Evolutionary conservation across 2,797 vertebrate genomes (phyloP), one percentile per base, ranked within the genome.

Genomic region (Aulostomus chinensis): DNA sequence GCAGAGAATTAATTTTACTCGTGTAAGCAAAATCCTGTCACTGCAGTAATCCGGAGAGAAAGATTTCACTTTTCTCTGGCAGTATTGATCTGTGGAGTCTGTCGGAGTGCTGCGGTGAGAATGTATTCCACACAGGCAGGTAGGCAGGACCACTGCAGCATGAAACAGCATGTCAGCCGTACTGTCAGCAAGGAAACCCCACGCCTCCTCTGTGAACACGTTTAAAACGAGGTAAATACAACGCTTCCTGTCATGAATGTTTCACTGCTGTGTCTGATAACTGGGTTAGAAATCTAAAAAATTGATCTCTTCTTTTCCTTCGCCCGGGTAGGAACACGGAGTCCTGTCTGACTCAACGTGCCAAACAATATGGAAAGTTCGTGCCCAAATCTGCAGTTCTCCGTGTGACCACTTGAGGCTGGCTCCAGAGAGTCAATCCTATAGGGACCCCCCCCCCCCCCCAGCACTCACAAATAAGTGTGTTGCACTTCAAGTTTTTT

Each of bases 11-110:
- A 24, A 64, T 81, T 79, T 78, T 24, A 68, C 47, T 79, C 52
- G 33, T 73, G 66, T 74, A 66, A 80, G 80, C 70, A 77, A 66
- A 80, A 74, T 41, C 47, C 49, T 51, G 46, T 73, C 58, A 33
- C 62, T 48, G 42, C 70, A 38, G 64, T 67, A 49, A 62, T 59
- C 37, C 0, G 1, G 69, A 12, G 47, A 41, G 40, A 58, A 36
- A 51, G 28, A 51, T 76, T 76, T 56, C 52, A 50, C 46, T 68
- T n/a, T 62, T 40, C 55, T 47, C 68, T 13, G 57, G 53, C 32
- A 10, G 56, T 49, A 75, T 79, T 50, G 67, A 80, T 78, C 70
- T 59, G 56, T 58, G 58, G 51, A 56, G 73, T 58, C 31, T n/a
- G 49, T 58, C 57, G n/a, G 57, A 68, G 62, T 17, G 61, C 33